Evolutionary conservation across 1,140 invertebrate genomes (phyloP).

Genomic region (Wiebesia pumilae): DNA sequence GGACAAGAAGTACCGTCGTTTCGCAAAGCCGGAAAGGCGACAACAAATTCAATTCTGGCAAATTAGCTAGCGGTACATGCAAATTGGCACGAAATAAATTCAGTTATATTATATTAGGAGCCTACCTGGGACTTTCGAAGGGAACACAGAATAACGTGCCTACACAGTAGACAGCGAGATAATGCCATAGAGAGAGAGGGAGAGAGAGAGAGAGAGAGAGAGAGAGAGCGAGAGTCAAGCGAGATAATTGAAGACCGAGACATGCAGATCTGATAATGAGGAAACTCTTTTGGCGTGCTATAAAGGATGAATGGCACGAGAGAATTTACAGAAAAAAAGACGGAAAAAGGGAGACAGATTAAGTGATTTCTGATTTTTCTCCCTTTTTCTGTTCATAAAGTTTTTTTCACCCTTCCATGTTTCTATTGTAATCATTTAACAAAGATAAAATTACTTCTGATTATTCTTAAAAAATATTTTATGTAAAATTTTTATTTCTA

Average conservation of each 20-base stretch:
- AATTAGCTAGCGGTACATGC: constrained; percentile 73
- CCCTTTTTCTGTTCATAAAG: neutral
- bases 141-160: constrained; percentile 68
- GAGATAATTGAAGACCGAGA: constrained; percentile 72
- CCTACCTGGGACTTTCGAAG: constrained; percentile 71
- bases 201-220: constrained; percentile 35
- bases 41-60: constrained; percentile 70
- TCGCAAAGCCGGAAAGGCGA: constrained; percentile 64
- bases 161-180: neutral
- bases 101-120: constrained; percentile 73
- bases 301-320: constrained; percentile 57
- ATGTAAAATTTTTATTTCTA: too few species aligned
- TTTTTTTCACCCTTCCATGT: neutral
- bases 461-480: neutral
- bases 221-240: constrained; percentile 51
- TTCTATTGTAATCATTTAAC: neutral
- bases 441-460: neutral
- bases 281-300: constrained; percentile 62
- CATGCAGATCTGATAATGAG: constrained; percentile 73
- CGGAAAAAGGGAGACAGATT: neutral
- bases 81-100: constrained; percentile 74
- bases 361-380: neutral
- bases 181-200: neutral
- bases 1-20: constrained; percentile 34
- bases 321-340: neutral